These are phyloP conservation scores for Acanthiza pusilla DNA, from an alignment of 2,797 vertebrate genomes.

Conservation along the genomic window DNA sequence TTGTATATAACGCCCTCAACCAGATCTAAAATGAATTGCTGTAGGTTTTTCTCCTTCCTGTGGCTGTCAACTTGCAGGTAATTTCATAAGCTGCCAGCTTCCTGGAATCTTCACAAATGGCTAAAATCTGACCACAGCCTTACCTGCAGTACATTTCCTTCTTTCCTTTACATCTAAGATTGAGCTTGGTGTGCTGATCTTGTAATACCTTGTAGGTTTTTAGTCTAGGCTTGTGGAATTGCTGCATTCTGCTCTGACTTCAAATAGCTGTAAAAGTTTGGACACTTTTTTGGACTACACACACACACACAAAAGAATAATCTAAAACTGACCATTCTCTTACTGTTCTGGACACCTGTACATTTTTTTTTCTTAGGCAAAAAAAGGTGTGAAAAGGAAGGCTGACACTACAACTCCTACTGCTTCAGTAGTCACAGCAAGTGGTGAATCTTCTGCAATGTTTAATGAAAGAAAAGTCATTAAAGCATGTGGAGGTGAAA, in stretches of 20 bases:
- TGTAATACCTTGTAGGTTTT: not conserved
- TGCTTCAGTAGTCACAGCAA: constrained; percentile 60
- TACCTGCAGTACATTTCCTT: not conserved
- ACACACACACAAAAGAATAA: not conserved
- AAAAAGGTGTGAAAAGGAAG: constrained; percentile 86
- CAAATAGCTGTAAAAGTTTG: not conserved
- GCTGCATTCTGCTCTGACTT: not conserved
- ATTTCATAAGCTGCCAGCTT: not conserved
- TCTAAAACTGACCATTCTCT: not conserved
- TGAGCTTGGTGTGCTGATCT: not conserved
- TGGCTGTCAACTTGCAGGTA: not conserved
- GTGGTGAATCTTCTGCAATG: constrained; percentile 49
- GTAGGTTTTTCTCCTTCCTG: not conserved
- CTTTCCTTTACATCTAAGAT: not conserved
- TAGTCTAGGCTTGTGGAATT: not conserved
- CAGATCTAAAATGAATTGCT: not conserved
- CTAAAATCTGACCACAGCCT: not conserved
- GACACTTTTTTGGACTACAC: not conserved
- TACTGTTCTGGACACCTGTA: not conserved
- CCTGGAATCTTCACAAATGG: not conserved
- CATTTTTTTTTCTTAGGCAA: constrained; percentile 67
- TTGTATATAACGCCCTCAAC: not conserved
- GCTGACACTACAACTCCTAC: constrained; percentile 77
- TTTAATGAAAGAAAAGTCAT: constrained; percentile 51
- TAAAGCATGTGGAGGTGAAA: constrained; percentile 66